Evolutionary conservation across 2,797 vertebrate genomes (phyloP).

Genomic region (Salarias fasciatus): DNA sequence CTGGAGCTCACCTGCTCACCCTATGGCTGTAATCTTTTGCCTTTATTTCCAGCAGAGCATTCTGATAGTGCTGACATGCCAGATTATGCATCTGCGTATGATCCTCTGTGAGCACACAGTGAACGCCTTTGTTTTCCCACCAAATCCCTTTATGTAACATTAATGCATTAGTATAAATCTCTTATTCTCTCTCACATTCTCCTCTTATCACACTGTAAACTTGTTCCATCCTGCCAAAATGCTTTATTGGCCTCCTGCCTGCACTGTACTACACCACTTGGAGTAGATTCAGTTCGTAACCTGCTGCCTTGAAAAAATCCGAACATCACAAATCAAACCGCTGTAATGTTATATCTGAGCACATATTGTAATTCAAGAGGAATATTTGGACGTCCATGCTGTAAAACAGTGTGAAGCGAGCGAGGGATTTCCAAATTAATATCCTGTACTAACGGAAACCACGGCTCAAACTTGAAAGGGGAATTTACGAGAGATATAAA

Average conservation of each 20-base stretch:
- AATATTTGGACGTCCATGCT: conserved; percentile 31
- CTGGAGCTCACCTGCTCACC: conserved; percentile 13
- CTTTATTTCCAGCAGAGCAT: conserved; percentile 29
- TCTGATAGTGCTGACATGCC: conserved; percentile 29
- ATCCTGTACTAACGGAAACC: conserved; percentile 15
- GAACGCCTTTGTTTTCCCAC: conserved; percentile 50
- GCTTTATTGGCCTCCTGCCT: conserved; percentile 43
- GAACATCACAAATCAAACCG: conserved; percentile 27
- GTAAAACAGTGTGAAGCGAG: background rate
- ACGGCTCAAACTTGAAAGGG: background rate
- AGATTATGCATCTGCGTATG: conserved; percentile 46
- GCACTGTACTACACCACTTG: conserved; percentile 19
- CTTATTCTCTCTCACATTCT: conserved; percentile 7
- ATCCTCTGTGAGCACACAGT: conserved; percentile 53
- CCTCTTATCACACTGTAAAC: conserved; percentile 30
- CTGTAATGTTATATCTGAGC: conserved; percentile 21
- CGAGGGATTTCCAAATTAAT: conserved; percentile 42
- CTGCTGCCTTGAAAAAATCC: conserved; percentile 36
- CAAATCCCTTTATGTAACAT: conserved; percentile 69
- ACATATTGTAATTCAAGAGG: conserved; percentile 32
- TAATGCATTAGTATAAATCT: conserved; percentile 41
- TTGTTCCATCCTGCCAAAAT: conserved; percentile 34
- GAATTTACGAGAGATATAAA: background rate
- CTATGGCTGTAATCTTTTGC: conserved; percentile 19
- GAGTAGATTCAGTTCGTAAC: conserved; percentile 43